Evolutionary conservation across 2,797 vertebrate species (phyloP).

Genomic region (Halcyon chelicuti): DNA sequence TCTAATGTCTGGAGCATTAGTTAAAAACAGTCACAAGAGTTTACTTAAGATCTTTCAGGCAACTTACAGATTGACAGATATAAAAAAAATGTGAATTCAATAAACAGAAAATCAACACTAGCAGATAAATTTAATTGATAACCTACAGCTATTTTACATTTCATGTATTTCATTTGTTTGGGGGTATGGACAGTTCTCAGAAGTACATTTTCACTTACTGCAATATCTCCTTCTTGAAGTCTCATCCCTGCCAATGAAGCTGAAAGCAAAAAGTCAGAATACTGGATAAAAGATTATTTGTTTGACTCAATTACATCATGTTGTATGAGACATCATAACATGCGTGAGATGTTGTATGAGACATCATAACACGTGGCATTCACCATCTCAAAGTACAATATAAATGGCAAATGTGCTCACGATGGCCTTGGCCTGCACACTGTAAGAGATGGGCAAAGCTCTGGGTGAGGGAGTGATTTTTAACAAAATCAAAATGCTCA

Average conservation of each 20-base stretch:
- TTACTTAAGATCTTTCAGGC: constrained; percentile 39
- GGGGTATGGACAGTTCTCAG: neutral
- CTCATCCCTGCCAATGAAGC: constrained; percentile 94
- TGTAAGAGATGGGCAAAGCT: neutral
- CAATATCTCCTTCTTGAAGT: constrained; percentile 90
- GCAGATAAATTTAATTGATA: neutral
- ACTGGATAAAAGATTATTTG: neutral
- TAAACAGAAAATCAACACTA: neutral
- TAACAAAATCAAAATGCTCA: neutral
- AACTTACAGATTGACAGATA: constrained; percentile 21
- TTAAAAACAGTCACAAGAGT: constrained; percentile 34
- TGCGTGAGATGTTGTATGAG: neutral
- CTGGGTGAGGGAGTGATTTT: neutral
- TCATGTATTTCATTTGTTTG: neutral
- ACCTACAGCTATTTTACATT: neutral
- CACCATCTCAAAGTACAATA: neutral
- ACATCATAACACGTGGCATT: neutral
- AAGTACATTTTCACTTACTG: constrained; percentile 81
- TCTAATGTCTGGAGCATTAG: constrained; percentile 14
- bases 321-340: neutral
- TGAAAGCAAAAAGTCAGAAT: constrained; percentile 67
- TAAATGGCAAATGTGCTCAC: neutral
- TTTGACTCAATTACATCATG: neutral
- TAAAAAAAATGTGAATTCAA: neutral
- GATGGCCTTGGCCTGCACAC: neutral